Evolutionary conservation across 2,888 invertebrate genomes (phyloP).

Genomic region (Clusia tigrina): DNA sequence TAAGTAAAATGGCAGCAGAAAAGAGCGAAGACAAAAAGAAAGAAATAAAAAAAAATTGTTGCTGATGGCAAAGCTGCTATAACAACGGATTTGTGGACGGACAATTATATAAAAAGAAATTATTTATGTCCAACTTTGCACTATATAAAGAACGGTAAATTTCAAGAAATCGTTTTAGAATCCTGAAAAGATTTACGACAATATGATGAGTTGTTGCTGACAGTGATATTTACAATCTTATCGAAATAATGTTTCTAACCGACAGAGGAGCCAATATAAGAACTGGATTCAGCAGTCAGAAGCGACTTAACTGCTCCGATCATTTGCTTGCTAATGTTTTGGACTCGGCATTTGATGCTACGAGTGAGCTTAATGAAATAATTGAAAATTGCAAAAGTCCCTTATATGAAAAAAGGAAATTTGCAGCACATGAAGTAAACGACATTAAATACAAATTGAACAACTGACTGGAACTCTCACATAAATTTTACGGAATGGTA

Average conservation of each 20-base stretch:
- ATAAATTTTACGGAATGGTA: constrained; percentile 24
- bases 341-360: constrained; percentile 23
- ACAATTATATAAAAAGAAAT: constrained; percentile 26
- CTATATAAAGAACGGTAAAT: constrained; percentile 23
- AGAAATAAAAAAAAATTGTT: not conserved
- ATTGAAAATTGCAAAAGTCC: constrained; percentile 24
- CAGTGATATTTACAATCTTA: constrained; percentile 19
- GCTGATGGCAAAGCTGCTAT: constrained; percentile 25
- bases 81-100: constrained; percentile 26
- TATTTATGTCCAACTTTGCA: constrained; percentile 26
- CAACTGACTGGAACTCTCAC: constrained; percentile 26
- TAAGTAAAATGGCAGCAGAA: not conserved
- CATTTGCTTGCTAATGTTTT: constrained; percentile 28
- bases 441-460: constrained; percentile 18
- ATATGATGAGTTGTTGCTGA: no score
- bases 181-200: no score
- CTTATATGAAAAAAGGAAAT: constrained; percentile 27
- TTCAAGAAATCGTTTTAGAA: constrained; percentile 21
- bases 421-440: constrained; percentile 19
- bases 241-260: constrained; percentile 30
- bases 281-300: constrained; percentile 26
- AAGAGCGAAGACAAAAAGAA: not conserved
- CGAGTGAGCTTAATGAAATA: constrained; percentile 18
- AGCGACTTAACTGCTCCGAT: constrained; percentile 23
- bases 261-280: constrained; percentile 28